These are phyloP conservation scores for Spisula subtruncata DNA, from an alignment of 2,888 invertebrate species.

Conservation along the genomic window DNA sequence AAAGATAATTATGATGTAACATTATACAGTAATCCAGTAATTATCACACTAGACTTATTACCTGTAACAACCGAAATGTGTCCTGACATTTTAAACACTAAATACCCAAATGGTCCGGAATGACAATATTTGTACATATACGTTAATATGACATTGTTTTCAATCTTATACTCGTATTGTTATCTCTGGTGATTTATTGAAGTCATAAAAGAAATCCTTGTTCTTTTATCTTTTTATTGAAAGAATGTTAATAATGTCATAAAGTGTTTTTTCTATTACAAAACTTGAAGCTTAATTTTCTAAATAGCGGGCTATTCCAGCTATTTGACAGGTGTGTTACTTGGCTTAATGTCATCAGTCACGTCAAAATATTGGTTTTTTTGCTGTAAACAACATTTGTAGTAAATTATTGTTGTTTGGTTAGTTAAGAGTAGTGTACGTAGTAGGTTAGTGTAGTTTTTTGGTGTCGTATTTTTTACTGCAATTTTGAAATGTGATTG, in stretches of 20 bases:
- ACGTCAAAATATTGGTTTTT: not conserved
- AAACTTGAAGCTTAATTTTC: conserved; percentile 11
- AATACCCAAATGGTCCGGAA: not conserved
- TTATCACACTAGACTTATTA: not conserved
- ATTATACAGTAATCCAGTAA: not conserved
- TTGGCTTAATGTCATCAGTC: not conserved
- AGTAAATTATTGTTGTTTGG: no score
- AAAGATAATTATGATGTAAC: not conserved
- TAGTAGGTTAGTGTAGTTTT: no score
- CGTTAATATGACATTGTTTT: conserved; percentile 13
- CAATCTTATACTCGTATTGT: not conserved
- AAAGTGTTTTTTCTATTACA: conserved; percentile 21
- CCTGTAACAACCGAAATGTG: not conserved
- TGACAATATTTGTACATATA: conserved; percentile 5
- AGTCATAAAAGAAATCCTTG: conserved; percentile 10
- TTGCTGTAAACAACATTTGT: not conserved
- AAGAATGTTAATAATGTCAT: conserved; percentile 30
- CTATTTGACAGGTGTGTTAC: conserved; percentile 14
- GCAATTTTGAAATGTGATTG: not conserved
- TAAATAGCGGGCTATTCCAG: not conserved
- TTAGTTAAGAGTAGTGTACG: no score
- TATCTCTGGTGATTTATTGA: conserved; percentile 29
- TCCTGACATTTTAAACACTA: not conserved
- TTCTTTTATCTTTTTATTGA: conserved; percentile 24
- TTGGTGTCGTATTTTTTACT: no score